These are phyloP conservation scores for Colostygia pectinataria DNA, from an alignment of 2,888 invertebrate species.

Conservation along the genomic window DNA sequence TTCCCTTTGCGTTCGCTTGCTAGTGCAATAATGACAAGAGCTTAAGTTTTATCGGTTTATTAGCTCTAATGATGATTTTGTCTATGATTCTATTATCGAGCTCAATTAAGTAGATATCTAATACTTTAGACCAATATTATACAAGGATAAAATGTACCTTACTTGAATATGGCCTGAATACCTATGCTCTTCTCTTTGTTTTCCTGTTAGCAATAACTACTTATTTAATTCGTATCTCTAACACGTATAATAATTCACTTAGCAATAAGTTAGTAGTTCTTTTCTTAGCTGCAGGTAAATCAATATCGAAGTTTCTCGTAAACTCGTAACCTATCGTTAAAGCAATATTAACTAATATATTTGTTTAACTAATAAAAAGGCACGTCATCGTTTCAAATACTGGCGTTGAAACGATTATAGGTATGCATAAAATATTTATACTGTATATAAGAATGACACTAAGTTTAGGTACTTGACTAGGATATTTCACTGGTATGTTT, in stretches of 20 bases:
- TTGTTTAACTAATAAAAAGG: constrained; percentile 64
- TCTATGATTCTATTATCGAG: no score
- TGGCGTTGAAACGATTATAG: no score
- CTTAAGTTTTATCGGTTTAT: background rate
- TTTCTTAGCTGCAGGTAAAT: constrained; percentile 55
- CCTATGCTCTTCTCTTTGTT: constrained; percentile 13
- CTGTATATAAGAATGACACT: no score
- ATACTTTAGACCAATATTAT: no score
- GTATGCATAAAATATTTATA: no score
- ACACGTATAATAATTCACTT: constrained; percentile 44
- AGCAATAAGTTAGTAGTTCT: constrained; percentile 54
- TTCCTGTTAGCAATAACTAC: constrained; percentile 5
- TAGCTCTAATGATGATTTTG: background rate
- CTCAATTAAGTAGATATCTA: no score
- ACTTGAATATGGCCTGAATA: constrained; percentile 18
- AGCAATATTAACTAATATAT: constrained; percentile 73
- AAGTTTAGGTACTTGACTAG: no score
- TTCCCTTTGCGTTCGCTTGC: constrained; percentile 40
- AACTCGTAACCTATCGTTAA: constrained; percentile 57
- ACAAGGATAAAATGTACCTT: no score
- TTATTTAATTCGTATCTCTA: constrained; percentile 28
- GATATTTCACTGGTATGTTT: no score
- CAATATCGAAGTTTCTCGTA: constrained; percentile 59
- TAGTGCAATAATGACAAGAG: constrained; percentile 23
- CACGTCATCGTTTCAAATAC: no score